Conservation (phyloP, 2,888 invertebrate genomes). For the Apodemia duryi region DNA sequence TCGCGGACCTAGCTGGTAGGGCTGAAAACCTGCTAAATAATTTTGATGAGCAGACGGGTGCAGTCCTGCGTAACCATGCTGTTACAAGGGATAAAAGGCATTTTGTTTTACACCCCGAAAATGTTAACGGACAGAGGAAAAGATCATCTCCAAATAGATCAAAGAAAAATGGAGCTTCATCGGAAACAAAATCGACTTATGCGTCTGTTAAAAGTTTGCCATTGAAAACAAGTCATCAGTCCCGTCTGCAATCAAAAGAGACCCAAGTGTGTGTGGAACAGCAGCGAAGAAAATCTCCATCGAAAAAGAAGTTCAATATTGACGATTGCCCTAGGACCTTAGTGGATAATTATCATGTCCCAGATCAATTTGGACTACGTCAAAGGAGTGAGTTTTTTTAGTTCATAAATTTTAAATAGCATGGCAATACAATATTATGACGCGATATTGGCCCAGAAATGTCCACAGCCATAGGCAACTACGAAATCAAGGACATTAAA, state of each 20-base stretch:
- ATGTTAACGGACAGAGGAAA: conserved; percentile 40
- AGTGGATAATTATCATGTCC: conserved; percentile 42
- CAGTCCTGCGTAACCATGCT: conserved; percentile 72
- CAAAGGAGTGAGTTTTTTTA: conserved; percentile 48
- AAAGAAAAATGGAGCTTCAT: conserved; percentile 40
- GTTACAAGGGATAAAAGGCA: conserved; percentile 46
- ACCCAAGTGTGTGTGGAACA: conserved; percentile 32
- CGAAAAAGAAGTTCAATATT: conserved; percentile 39
- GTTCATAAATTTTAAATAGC: background rate
- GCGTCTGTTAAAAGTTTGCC: conserved; percentile 41
- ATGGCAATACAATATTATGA: no score
- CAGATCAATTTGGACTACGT: conserved; percentile 40
- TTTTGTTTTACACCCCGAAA: conserved; percentile 36
- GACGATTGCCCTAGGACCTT: conserved; percentile 50
- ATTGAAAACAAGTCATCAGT: conserved; percentile 31
- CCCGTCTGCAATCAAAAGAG: conserved; percentile 37
- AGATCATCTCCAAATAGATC: conserved; percentile 36
- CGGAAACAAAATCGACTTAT: conserved; percentile 42
- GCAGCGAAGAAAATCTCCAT: conserved; percentile 33
- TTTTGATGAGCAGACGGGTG: conserved; percentile 86
- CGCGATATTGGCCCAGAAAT: no score
- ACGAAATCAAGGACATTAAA: no score
- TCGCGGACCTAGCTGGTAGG: conserved; percentile 85
- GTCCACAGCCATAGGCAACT: no score
- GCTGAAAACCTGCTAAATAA: conserved; percentile 87